Evolutionary conservation across 2,888 invertebrate species (phyloP).

Genomic region (Netelia virgata): DNA sequence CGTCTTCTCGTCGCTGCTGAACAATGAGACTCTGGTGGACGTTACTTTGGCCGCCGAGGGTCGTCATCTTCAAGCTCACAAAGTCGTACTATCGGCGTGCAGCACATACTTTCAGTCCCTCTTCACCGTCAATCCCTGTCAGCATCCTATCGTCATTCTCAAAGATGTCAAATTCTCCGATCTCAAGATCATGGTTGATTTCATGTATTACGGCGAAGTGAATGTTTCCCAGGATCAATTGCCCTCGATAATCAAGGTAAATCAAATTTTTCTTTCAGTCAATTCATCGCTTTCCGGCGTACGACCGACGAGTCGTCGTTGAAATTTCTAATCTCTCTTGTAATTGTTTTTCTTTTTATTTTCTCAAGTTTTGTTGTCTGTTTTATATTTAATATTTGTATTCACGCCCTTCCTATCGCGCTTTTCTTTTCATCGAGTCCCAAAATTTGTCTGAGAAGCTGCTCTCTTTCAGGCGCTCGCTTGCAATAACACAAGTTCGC

Average conservation of each 20-base stretch:
- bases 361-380: no score
- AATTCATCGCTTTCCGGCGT: no score
- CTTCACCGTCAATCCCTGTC: constrained; percentile 94
- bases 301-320: no score
- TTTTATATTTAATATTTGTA: no score
- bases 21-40: constrained; percentile 94
- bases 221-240: constrained; percentile 96
- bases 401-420: no score
- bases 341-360: no score
- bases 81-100: constrained; percentile 95
- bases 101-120: constrained; percentile 96
- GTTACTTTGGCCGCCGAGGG: constrained; percentile 97
- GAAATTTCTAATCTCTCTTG: no score
- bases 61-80: constrained; percentile 94
- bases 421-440: no score
- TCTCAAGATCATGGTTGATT: constrained; percentile 94
- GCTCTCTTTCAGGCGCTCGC: no score
- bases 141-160: constrained; percentile 95
- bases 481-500: no score
- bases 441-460: no score
- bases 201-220: constrained; percentile 97
- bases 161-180: constrained; percentile 95
- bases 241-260: constrained; percentile 87
- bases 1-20: constrained; percentile 93
- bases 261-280: constrained; percentile 8